Percentiles rank a stretch among this genome's conserved stretches.
Conservation (phyloP, 23 tunicate species). For the Trididemnum miniatum region DNA sequence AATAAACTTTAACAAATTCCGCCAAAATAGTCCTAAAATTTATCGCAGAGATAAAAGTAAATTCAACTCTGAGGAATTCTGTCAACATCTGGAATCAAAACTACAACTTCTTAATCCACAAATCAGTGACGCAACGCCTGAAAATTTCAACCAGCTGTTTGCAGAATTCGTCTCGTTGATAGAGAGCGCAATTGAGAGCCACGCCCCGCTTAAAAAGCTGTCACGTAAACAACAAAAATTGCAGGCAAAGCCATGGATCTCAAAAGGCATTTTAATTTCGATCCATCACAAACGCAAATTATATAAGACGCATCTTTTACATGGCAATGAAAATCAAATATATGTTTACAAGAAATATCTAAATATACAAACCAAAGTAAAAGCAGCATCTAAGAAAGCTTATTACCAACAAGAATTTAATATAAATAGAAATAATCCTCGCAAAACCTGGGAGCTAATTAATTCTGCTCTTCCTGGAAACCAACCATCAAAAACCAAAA, state of each 20-base stretch:
- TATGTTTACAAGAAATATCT: not conserved
- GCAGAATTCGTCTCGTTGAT: not conserved
- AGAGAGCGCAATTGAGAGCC: not conserved
- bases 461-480: too few species aligned
- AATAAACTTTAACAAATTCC: not conserved
- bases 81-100: not conserved
- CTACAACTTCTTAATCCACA: not conserved
- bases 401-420: not conserved
- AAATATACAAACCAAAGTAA: not conserved
- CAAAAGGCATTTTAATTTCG: not conserved
- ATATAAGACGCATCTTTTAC: not conserved
- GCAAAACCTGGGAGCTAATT: too few species aligned
- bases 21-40: not conserved
- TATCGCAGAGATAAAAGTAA: not conserved
- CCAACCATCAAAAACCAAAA: too few species aligned
- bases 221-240: not conserved
- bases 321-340: not conserved
- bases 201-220: not conserved
- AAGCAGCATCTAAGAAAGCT: not conserved
- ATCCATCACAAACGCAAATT: not conserved
- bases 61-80: not conserved
- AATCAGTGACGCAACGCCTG: not conserved
- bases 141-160: too few species aligned
- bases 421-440: too few species aligned
- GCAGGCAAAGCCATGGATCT: not conserved